Conservation (phyloP, 2,888 invertebrate genomes). For the Nasonia oneida region DNA sequence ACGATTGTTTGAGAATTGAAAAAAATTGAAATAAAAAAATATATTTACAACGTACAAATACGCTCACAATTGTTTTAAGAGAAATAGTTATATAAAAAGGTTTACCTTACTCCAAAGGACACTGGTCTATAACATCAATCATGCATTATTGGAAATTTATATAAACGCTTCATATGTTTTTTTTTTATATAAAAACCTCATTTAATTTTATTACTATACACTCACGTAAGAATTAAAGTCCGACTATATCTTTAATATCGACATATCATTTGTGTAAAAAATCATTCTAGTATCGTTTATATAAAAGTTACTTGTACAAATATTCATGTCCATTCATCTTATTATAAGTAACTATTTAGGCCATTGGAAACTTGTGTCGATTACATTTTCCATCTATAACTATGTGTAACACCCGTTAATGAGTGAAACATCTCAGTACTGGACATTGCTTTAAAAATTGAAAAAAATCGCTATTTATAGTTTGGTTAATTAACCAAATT, state of each 20-base stretch:
- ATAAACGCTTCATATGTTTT: constrained; percentile 11
- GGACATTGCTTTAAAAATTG: constrained; percentile 48
- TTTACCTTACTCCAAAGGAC: constrained; percentile 38
- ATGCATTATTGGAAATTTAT: constrained; percentile 46
- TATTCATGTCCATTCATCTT: constrained; percentile 52
- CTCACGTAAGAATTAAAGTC: constrained; percentile 38
- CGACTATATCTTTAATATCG: constrained; percentile 42
- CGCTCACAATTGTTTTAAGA: constrained; percentile 28
- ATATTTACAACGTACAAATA: constrained; percentile 55
- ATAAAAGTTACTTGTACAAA: constrained; percentile 56
- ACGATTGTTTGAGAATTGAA: constrained; percentile 45
- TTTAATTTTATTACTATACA: constrained; percentile 50
- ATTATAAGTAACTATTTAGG: constrained; percentile 62
- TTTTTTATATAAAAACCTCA: constrained; percentile 36
- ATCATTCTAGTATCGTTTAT: constrained; percentile 49
- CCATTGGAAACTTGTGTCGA: constrained; percentile 61
- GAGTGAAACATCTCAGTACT: constrained; percentile 32
- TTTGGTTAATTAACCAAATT: constrained; percentile 49
- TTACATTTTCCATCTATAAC: constrained; percentile 48
- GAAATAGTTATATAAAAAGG: constrained; percentile 44
- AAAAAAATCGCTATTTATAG: constrained; percentile 26
- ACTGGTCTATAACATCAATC: constrained; percentile 22
- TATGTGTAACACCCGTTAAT: constrained; percentile 27
- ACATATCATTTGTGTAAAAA: constrained; percentile 54
- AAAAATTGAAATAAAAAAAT: constrained; percentile 39